A percentile compares a stretch with the other conserved stretches of the same genome.
Conservation (phyloP, 2,113 vertebrate genomes). For the Hirundichthys speculiger region DNA sequence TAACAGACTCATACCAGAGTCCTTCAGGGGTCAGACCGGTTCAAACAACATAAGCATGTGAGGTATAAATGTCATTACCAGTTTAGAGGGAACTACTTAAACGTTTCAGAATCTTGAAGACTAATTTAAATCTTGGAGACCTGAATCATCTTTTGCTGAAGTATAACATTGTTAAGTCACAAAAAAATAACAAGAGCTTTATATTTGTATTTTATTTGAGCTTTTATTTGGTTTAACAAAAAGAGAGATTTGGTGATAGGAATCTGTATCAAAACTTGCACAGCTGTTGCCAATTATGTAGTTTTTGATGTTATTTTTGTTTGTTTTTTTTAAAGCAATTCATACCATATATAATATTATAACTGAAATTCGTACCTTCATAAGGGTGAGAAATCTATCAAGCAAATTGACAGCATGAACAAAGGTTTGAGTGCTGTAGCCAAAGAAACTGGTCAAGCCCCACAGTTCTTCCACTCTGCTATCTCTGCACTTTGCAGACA, state of each 20-base stretch:
- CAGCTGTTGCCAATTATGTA: no score
- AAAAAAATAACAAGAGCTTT: no score
- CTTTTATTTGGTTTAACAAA: no score
- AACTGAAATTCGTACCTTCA: conserved; percentile 87
- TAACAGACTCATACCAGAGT: not conserved
- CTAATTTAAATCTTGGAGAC: not conserved
- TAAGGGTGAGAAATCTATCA: conserved; percentile 93
- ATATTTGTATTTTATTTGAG: no score
- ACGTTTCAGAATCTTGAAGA: not conserved
- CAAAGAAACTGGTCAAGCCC: conserved; percentile 94
- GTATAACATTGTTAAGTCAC: no score
- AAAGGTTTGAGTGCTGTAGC: conserved; percentile 94
- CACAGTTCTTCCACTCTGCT: conserved; percentile 92
- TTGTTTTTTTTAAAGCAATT: no score
- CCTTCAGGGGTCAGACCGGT: not conserved
- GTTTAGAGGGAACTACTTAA: not conserved
- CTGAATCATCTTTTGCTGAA: no score
- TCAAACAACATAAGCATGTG: not conserved
- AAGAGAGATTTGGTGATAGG: not conserved
- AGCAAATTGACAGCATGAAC: conserved; percentile 94
- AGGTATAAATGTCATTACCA: not conserved
- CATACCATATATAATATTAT: not conserved
- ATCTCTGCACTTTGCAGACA: conserved; percentile 91
- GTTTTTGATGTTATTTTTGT: no score
- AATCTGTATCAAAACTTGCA: not conserved